Conservation (phyloP, 2,888 invertebrate species). For the Tetranychus piercei region DNA sequence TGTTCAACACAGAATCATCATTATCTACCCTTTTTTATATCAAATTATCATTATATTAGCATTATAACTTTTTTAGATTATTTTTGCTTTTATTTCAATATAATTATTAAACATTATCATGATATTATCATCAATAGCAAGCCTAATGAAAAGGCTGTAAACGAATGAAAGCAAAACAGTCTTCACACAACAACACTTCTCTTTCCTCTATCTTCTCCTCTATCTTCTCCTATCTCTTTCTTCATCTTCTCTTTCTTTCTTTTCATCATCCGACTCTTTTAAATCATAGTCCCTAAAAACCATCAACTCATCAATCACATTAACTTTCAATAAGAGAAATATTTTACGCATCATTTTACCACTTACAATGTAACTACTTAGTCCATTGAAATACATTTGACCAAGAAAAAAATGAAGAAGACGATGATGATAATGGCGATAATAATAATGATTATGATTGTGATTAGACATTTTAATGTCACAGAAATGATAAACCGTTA, state of each 20-base stretch:
- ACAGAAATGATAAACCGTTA: background rate
- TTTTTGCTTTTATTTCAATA: background rate
- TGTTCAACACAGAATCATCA: too few species aligned
- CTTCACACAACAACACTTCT: background rate
- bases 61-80: background rate
- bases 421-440: background rate
- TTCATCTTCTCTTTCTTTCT: background rate
- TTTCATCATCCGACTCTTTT: background rate
- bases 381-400: background rate
- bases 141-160: background rate
- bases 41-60: background rate
- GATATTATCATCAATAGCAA: too few species aligned
- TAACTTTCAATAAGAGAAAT: background rate
- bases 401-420: background rate
- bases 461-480: background rate
- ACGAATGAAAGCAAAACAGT: background rate
- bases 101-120: too few species aligned
- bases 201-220: background rate
- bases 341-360: background rate
- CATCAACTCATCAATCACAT: background rate
- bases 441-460: background rate
- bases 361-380: background rate
- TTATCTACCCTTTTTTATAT: background rate
- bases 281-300: background rate
- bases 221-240: background rate